These are phyloP conservation scores for Ariopsis seemanni DNA, from an alignment of 2,113 vertebrate species.

Conservation along the genomic window DNA sequence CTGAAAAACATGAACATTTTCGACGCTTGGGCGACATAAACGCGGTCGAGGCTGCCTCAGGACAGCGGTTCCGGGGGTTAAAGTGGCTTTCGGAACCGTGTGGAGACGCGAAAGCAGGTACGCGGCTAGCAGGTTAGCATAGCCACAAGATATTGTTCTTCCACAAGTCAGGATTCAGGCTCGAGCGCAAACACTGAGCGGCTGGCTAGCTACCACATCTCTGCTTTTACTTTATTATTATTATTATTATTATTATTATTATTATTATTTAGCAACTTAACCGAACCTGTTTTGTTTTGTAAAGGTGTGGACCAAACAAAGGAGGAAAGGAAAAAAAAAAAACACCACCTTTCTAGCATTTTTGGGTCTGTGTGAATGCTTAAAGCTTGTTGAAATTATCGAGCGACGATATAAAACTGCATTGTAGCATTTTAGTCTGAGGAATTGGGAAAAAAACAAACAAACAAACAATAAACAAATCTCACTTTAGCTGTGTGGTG, in stretches of 20 bases:
- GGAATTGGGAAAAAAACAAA: not conserved
- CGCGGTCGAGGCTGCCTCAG: conserved; percentile 5
- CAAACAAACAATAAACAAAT: no score
- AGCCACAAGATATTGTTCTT: conserved; percentile 47
- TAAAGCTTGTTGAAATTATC: not conserved
- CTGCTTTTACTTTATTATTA: not conserved
- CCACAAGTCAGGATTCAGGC: conserved; percentile 26
- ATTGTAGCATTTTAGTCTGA: not conserved
- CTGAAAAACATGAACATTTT: conserved; percentile 8
- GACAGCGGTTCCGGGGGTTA: not conserved
- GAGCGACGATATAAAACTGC: not conserved
- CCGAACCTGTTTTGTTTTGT: not conserved
- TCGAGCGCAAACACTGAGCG: not conserved
- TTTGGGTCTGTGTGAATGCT: not conserved
- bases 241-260: not conserved
- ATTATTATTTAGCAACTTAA: not conserved
- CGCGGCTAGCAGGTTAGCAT: conserved; percentile 50
- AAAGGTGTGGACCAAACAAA: conserved; percentile 24
- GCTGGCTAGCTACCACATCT: not conserved
- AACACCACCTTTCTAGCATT: not conserved
- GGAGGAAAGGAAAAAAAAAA: not conserved
- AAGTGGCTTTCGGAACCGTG: not conserved
- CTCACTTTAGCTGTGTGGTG: no score
- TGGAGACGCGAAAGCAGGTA: conserved; percentile 50
- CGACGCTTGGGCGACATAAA: not conserved